Conservation (phyloP, 1,140 invertebrate species). For the Limonius californicus region DNA sequence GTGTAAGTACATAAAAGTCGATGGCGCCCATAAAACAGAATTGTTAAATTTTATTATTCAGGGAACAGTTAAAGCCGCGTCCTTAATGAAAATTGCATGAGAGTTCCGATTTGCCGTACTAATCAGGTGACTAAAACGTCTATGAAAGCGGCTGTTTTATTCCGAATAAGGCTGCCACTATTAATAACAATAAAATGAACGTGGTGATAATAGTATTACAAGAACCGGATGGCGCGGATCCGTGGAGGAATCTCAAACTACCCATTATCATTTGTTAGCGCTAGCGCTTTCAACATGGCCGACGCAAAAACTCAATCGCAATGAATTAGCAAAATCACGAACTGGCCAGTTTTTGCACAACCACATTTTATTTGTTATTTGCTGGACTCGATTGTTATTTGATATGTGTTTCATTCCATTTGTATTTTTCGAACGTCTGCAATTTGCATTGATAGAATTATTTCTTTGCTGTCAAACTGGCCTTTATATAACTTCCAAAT, state of each 20-base stretch:
- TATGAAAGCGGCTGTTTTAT: slow-evolving; percentile 37
- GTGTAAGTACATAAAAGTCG: slow-evolving; percentile 32
- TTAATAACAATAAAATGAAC: slow-evolving; percentile 49
- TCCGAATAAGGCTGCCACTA: slow-evolving; percentile 46
- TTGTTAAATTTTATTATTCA: slow-evolving; percentile 42
- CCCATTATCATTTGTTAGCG: slow-evolving; percentile 45
- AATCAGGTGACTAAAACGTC: slow-evolving; percentile 45
- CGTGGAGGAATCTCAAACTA: slow-evolving; percentile 40
- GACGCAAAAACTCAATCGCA: slow-evolving; percentile 26
- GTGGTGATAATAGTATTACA: slow-evolving; percentile 47
- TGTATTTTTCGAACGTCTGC: background rate
- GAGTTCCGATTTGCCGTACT: slow-evolving; percentile 21
- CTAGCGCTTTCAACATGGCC: slow-evolving; percentile 33
- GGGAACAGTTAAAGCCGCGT: slow-evolving; percentile 23
- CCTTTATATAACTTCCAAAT: no score
- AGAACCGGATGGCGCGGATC: slow-evolving; percentile 34
- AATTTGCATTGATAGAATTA: slow-evolving; percentile 3
- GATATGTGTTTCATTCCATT: slow-evolving; percentile 1
- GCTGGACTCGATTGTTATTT: background rate
- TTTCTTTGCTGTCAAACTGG: slow-evolving; percentile 1
- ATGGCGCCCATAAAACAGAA: slow-evolving; percentile 34
- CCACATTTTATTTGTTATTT: slow-evolving; percentile 12
- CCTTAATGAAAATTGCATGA: slow-evolving; percentile 20
- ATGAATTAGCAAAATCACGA: slow-evolving; percentile 25
- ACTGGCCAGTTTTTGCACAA: background rate